These are phyloP conservation scores for Ectemnius lituratus DNA, from an alignment of 2,888 invertebrate genomes.

Conservation along the genomic window DNA sequence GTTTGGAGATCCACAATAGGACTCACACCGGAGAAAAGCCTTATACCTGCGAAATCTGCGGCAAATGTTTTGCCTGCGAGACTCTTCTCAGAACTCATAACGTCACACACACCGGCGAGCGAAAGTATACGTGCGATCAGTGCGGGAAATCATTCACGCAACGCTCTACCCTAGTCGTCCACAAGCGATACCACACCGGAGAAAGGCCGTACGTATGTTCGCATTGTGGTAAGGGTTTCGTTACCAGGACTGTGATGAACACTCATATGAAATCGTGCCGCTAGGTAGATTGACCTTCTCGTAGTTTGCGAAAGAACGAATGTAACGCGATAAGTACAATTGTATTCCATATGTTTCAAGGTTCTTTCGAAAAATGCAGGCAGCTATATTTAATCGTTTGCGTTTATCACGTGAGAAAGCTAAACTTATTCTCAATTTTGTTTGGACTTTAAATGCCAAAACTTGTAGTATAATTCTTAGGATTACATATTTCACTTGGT, in stretches of 20 bases:
- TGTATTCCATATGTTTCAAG: no score
- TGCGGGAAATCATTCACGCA: conserved; percentile 82
- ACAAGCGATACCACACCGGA: conserved; percentile 80
- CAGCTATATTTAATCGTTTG: no score
- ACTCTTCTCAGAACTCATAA: conserved; percentile 79
- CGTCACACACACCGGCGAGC: conserved; percentile 80
- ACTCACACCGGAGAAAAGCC: conserved; percentile 73
- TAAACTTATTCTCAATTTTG: no score
- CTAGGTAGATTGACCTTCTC: conserved; percentile 15
- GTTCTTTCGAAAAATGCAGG: no score
- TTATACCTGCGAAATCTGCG: conserved; percentile 68
- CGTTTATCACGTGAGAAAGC: no score
- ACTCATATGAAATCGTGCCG: conserved; percentile 78
- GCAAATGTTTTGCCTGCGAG: conserved; percentile 70
- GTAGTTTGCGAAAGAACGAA: not conserved
- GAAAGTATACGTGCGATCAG: conserved; percentile 80
- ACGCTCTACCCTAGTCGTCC: conserved; percentile 80
- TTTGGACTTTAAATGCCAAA: no score
- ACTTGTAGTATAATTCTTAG: no score
- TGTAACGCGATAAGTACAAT: not conserved
- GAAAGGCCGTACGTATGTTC: conserved; percentile 80
- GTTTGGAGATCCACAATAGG: conserved; percentile 70
- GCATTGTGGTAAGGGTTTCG: conserved; percentile 80
- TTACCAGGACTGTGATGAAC: conserved; percentile 81
- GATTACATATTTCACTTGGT: no score